Conservation (phyloP, 2,797 vertebrate species). For the Silurus lanzhouensis region DNA sequence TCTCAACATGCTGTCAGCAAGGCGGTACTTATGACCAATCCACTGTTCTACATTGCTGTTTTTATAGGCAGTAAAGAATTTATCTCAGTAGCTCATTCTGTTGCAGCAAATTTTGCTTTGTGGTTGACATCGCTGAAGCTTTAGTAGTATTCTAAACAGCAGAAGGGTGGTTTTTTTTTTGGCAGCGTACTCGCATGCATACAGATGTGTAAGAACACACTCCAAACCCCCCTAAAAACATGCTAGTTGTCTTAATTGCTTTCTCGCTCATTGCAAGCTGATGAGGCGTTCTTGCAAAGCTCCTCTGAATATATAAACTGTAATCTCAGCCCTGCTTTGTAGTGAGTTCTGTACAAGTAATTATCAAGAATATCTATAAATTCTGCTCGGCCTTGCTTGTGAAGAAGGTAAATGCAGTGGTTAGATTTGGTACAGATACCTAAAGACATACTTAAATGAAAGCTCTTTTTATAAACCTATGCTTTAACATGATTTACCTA, state of each 20-base stretch:
- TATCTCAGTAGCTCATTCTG: background rate
- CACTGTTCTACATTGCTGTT: conserved; percentile 23
- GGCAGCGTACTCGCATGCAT: background rate
- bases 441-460: background rate
- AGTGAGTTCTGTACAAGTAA: conserved; percentile 18
- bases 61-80: background rate
- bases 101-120: background rate
- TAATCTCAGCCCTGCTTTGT: conserved; percentile 27
- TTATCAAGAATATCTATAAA: conserved; percentile 3
- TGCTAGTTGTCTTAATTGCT: conserved; percentile 25
- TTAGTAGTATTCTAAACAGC: conserved; percentile 14
- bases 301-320: conserved; percentile 31
- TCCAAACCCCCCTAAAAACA: no score
- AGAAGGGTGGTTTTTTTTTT: background rate
- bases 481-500: background rate
- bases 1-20: conserved; percentile 26
- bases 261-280: conserved; percentile 32
- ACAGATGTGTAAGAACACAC: conserved; percentile 4
- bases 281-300: conserved; percentile 22
- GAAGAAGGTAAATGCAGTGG: background rate
- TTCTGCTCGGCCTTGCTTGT: conserved; percentile 1
- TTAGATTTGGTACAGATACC: background rate
- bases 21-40: conserved; percentile 17
- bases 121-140: background rate
- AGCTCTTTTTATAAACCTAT: background rate